These are phyloP conservation scores for Tamias sibiricus DNA, from an alignment of 2,113 vertebrate genomes.

Conservation along the genomic window DNA sequence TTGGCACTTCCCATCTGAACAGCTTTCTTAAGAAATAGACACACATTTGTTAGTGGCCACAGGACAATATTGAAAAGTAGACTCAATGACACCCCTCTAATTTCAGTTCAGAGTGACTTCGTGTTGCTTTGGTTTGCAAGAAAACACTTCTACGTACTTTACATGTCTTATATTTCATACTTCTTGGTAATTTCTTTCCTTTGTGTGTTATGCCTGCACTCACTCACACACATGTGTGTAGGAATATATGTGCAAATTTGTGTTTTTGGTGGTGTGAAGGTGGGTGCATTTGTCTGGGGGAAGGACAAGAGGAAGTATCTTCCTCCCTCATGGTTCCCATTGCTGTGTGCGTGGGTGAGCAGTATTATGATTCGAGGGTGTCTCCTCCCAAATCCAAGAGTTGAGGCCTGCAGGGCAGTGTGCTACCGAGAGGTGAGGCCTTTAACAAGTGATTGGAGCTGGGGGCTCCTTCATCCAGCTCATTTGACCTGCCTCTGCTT, in stretches of 20 bases:
- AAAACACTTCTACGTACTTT: background rate
- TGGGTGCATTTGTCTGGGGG: background rate
- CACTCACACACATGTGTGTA: accelerated
- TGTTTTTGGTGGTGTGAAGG: background rate
- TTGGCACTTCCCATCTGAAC: background rate
- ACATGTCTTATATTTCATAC: background rate
- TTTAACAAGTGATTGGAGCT: background rate
- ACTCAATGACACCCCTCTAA: background rate
- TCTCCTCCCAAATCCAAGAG: background rate
- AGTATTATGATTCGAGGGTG: background rate
- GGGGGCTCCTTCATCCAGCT: background rate
- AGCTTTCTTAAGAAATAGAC: background rate
- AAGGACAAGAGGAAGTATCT: too few relatives aligned
- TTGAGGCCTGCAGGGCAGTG: background rate
- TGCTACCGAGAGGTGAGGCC: background rate
- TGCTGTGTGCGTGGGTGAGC: accelerated
- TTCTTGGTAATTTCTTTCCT: background rate
- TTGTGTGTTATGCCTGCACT: background rate
- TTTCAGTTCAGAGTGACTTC: background rate
- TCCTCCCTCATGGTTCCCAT: background rate
- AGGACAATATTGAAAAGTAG: background rate
- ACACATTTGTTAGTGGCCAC: background rate
- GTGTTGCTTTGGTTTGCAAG: background rate
- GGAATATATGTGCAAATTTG: background rate
- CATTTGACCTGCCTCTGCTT: background rate